A percentile compares a stretch with the other conserved stretches of the same genome.
Conservation (phyloP, 1,140 invertebrate genomes). For the Panagrolaimus sp. region DNA sequence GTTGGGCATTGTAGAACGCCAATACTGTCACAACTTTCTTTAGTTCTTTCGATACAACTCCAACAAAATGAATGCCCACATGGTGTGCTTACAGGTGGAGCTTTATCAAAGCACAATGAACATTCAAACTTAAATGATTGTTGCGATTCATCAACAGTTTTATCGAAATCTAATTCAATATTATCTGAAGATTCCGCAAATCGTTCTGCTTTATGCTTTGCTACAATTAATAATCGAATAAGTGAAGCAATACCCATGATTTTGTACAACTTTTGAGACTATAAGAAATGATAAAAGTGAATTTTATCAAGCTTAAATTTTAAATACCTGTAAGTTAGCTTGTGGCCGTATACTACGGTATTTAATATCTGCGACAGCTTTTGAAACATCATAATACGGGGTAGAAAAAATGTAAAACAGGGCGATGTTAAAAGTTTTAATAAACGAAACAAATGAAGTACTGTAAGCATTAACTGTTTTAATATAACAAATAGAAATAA, state of each 20-base stretch:
- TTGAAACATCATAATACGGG: slow-evolving; percentile 29
- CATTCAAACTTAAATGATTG: slow-evolving; percentile 6
- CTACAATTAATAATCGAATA: slow-evolving; percentile 24
- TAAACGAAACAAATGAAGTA: not conserved
- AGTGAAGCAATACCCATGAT: slow-evolving; percentile 31
- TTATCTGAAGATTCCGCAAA: not conserved
- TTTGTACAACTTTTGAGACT: slow-evolving; percentile 37
- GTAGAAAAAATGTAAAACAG: slow-evolving; percentile 29
- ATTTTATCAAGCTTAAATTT: slow-evolving; percentile 2
- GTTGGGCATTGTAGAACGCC: slow-evolving; percentile 38
- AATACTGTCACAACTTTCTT: not conserved
- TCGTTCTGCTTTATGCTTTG: not conserved
- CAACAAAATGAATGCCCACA: slow-evolving; percentile 53
- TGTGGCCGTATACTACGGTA: slow-evolving; percentile 33
- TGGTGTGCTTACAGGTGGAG: slow-evolving; percentile 41
- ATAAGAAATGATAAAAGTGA: slow-evolving; percentile 9
- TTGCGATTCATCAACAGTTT: not conserved
- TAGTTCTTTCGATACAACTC: slow-evolving; percentile 34
- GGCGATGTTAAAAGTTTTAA: slow-evolving; percentile 23
- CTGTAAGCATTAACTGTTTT: not conserved
- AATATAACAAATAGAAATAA: not conserved
- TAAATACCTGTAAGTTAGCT: slow-evolving; percentile 26
- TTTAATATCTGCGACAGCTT: slow-evolving; percentile 27
- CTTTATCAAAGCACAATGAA: slow-evolving; percentile 26
- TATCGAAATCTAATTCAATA: not conserved